Evolutionary conservation across 1,140 invertebrate species (phyloP).

Genomic region (Microplitis demolitor): DNA sequence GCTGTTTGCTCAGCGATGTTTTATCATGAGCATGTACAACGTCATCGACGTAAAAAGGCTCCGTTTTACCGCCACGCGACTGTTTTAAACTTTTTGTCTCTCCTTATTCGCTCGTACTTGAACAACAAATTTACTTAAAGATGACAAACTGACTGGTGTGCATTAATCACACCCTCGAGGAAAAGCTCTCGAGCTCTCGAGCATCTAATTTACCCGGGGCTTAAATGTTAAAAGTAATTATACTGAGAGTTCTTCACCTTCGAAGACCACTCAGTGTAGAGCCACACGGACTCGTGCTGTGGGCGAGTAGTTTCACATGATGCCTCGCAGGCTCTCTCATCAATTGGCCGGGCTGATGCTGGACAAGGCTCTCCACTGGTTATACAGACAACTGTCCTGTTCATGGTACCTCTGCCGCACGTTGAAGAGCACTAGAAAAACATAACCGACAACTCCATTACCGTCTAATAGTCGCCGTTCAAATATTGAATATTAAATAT

Average conservation of each 20-base stretch:
- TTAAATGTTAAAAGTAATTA: neutral
- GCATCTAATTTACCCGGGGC: neutral
- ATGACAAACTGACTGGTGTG: neutral
- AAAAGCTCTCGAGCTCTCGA: neutral
- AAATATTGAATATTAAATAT: neutral
- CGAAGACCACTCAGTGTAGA: constrained; percentile 51
- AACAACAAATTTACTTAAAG: neutral
- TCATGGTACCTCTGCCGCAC: constrained; percentile 47
- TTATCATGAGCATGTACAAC: neutral
- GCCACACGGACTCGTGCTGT: constrained; percentile 38
- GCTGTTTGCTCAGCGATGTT: constrained; percentile 12
- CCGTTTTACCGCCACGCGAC: neutral
- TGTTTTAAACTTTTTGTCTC: neutral
- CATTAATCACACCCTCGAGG: constrained; percentile 10
- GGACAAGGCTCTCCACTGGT: constrained; percentile 45
- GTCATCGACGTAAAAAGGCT: neutral
- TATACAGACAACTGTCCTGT: constrained; percentile 51
- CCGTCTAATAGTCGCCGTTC: neutral
- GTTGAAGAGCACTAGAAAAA: constrained; percentile 46
- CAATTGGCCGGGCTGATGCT: constrained; percentile 39
- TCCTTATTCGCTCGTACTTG: neutral
- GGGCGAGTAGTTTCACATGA: constrained; percentile 33
- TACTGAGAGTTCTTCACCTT: constrained; percentile 37
- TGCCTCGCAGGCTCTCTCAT: constrained; percentile 43
- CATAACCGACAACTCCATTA: neutral